phyloP scores from a whole-genome alignment of 2,888 invertebrate genomes.

The Latheticus oryzae region DNA sequence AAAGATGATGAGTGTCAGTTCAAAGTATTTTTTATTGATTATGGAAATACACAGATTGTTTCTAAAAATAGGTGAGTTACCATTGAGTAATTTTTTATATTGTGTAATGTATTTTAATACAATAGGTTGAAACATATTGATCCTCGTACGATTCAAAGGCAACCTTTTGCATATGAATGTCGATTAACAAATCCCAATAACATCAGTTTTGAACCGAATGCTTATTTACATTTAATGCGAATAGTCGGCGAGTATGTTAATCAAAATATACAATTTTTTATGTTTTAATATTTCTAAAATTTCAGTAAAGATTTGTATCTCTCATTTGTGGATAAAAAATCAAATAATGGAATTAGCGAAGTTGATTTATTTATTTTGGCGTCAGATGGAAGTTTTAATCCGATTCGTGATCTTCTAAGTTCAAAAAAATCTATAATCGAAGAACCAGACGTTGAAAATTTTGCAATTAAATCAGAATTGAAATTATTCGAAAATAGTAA shows the following conservation, averaged over 20 bases:
- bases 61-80: conserved; percentile 67
- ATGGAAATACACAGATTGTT: conserved; percentile 70
- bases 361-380: conserved; percentile 33
- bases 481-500: conserved; percentile 52
- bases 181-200: conserved; percentile 69
- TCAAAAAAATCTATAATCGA: conserved; percentile 38
- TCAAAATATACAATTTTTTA: background rate
- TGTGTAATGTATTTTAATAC: conserved; percentile 33
- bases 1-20: conserved; percentile 60
- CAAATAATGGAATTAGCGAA: conserved; percentile 18
- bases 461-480: background rate
- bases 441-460: background rate
- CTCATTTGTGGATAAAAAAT: conserved; percentile 41
- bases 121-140: conserved; percentile 68
- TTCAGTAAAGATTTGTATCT: conserved; percentile 21
- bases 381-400: conserved; percentile 18
- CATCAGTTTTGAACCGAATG: conserved; percentile 69
- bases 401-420: conserved; percentile 46
- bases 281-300: background rate
- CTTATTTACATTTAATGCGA: conserved; percentile 69
- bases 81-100: conserved; percentile 35
- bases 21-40: conserved; percentile 74
- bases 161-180: conserved; percentile 72
- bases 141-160: conserved; percentile 63
- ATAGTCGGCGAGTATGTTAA: conserved; percentile 73